Conservation (phyloP, 1,140 invertebrate genomes). For the Drosophila teissieri region DNA sequence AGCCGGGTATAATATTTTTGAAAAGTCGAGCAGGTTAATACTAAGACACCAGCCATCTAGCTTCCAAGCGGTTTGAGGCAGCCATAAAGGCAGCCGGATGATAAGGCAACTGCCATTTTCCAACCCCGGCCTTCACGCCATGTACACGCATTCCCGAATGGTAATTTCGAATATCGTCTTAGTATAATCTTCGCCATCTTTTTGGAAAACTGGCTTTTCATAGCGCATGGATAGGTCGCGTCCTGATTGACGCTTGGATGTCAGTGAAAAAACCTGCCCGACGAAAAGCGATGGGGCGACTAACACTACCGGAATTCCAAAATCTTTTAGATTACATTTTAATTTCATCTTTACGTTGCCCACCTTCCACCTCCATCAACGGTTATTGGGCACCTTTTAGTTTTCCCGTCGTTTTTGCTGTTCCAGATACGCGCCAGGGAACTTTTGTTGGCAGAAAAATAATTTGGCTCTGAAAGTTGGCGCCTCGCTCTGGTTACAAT, state of each 20-base stretch:
- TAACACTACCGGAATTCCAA: too few relatives aligned
- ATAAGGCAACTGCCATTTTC: slow-evolving; percentile 9
- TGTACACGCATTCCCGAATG: slow-evolving; percentile 18
- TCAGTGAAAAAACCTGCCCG: slow-evolving; percentile 1
- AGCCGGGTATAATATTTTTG: too few relatives aligned
- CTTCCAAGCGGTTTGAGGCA: slow-evolving; percentile 14
- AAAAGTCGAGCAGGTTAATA: slow-evolving; percentile 33
- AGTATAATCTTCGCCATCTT: slow-evolving; percentile 3
- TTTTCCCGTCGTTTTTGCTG: slow-evolving; percentile 10
- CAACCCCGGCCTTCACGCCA: background rate
- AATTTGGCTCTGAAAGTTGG: slow-evolving; percentile 48
- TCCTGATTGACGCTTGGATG: slow-evolving; percentile 37
- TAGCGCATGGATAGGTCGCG: background rate
- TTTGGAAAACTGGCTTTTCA: slow-evolving; percentile 50
- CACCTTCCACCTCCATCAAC: too few relatives aligned
- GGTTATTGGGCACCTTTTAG: background rate
- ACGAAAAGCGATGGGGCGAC: background rate
- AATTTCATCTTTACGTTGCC: slow-evolving; percentile 2
- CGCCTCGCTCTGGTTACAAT: slow-evolving; percentile 18
- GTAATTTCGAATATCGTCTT: too few relatives aligned
- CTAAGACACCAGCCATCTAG: slow-evolving; percentile 28
- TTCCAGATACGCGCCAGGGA: slow-evolving; percentile 27
- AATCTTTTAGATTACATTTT: slow-evolving; percentile 11
- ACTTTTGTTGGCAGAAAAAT: slow-evolving; percentile 49
- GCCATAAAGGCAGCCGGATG: slow-evolving; percentile 11